phyloP scores from a whole-genome alignment of 1,140 invertebrate genomes.

The Calliopsis andreniformis region DNA sequence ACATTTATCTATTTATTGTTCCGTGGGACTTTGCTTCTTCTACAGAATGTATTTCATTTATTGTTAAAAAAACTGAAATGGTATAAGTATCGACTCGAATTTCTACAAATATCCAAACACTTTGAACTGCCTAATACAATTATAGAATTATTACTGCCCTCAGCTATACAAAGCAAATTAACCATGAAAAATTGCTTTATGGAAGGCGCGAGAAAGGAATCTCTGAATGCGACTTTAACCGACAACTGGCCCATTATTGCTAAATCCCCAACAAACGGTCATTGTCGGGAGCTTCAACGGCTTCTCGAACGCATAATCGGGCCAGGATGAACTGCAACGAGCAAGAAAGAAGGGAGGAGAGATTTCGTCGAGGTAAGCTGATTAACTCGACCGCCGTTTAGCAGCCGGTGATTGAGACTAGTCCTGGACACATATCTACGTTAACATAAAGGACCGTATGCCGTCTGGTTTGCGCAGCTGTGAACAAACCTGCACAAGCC shows the following conservation, averaged over 20 bases:
- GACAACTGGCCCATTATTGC: constrained; percentile 51
- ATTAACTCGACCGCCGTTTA: constrained; percentile 69
- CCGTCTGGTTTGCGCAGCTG: constrained; percentile 56
- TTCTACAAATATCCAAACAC: background rate
- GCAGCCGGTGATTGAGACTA: constrained; percentile 46
- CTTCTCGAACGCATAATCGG: constrained; percentile 38
- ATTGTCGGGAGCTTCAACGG: constrained; percentile 58
- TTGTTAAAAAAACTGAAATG: too few relatives aligned
- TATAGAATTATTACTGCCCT: background rate
- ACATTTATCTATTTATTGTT: too few relatives aligned
- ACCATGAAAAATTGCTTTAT: background rate
- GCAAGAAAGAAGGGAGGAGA: constrained; percentile 25
- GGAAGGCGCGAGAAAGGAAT: background rate
- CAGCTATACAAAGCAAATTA: background rate
- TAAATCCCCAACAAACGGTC: constrained; percentile 55
- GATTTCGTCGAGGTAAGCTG: constrained; percentile 65
- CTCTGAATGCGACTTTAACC: constrained; percentile 3
- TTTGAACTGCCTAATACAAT: background rate
- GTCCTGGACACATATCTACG: constrained; percentile 20
- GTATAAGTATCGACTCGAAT: too few relatives aligned
- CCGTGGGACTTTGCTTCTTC: too few relatives aligned
- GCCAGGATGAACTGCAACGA: constrained; percentile 33
- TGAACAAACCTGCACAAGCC: background rate
- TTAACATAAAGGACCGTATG: constrained; percentile 30
- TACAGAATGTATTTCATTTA: too few relatives aligned